phyloP scores from a whole-genome alignment of 1,140 invertebrate genomes.

The Mycetomoellerius zeteki region DNA sequence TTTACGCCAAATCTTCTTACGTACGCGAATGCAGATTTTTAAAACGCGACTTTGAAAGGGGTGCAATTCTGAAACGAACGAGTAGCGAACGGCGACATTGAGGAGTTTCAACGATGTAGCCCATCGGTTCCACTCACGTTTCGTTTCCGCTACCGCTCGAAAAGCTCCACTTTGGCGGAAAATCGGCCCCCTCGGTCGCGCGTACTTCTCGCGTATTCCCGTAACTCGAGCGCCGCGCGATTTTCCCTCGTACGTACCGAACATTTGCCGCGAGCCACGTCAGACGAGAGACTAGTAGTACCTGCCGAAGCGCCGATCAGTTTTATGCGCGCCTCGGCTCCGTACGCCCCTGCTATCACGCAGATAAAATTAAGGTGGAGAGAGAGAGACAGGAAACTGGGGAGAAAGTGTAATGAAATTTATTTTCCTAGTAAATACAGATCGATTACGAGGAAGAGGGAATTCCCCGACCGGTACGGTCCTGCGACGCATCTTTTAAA shows the following conservation, averaged over 20 bases:
- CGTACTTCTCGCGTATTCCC: slow-evolving; percentile 19
- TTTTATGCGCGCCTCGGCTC: slow-evolving; percentile 75
- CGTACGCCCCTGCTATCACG: slow-evolving; percentile 68
- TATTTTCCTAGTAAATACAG: slow-evolving; percentile 26
- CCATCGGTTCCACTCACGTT: slow-evolving; percentile 48
- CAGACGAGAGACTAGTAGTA: slow-evolving; percentile 71
- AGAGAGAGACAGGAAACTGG: slow-evolving; percentile 23
- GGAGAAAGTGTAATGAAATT: slow-evolving; percentile 30
- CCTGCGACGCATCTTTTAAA: background rate
- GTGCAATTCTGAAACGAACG: background rate
- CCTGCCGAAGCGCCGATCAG: slow-evolving; percentile 75
- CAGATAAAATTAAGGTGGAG: slow-evolving; percentile 72
- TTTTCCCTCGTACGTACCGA: slow-evolving; percentile 55
- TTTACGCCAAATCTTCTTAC: background rate
- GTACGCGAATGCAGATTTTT: background rate
- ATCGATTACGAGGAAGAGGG: background rate
- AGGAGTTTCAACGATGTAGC: background rate
- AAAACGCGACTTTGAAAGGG: background rate
- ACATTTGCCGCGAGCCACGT: slow-evolving; percentile 68
- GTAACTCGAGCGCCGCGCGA: slow-evolving; percentile 50
- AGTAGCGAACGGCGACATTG: background rate
- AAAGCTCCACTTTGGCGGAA: slow-evolving; percentile 57
- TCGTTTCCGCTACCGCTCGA: slow-evolving; percentile 16
- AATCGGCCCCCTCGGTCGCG: background rate
- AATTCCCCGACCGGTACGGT: background rate